Base-by-base conservation (phyloP, 2,113 vertebrate genomes). In the Mungos mungo region DNA sequence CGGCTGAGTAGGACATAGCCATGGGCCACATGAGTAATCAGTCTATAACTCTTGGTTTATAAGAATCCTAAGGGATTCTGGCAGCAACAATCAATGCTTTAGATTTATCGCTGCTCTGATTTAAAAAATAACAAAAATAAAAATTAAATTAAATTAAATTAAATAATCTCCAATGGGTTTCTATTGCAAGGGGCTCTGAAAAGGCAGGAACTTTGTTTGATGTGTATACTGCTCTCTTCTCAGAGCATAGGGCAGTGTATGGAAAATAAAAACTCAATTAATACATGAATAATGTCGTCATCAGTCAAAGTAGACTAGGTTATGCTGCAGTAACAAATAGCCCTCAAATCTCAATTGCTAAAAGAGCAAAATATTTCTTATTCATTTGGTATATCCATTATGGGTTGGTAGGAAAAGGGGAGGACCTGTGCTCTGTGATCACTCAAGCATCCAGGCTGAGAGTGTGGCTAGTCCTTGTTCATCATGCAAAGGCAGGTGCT, bases 271-370 rank as follows among this genome's bases (percentile, higher is more conserved):
- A 60, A 66, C 85, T 41, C 16, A n/a, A 88, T 60, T 94, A 94
- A 83, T 33, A 89, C 35, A 45, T 85, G 16, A 84, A 57, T 50
- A 77, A 88, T 79, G 47, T 88, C 18, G 83, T 96, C 9, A 90
- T 77, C 35, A 90, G 45, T 74, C 60, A 87, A 68, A 11, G 33
- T 29, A 69, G 50, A 77, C 41, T 35, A 92, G 77, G n/a, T 92
- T 76, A 33, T 84, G 81, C 45, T 88, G 23, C 41, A 80, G 90
- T 63, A 90, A 96, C 38, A 94, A 86, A 57, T 79, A 94, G 19
- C 23, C 25, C 16, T 2, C 1, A 41, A 54, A 29, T 83, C 54
- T 93, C 69, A 86, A 18, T 21, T 89, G 81, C 35, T 76, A 90
- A 68, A 72, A 88, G 13, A 93, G 72, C 10, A 35, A 83, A 69